Base-by-base conservation (phyloP, 2,797 vertebrate genomes). In the Prunella strophiata region DNA sequence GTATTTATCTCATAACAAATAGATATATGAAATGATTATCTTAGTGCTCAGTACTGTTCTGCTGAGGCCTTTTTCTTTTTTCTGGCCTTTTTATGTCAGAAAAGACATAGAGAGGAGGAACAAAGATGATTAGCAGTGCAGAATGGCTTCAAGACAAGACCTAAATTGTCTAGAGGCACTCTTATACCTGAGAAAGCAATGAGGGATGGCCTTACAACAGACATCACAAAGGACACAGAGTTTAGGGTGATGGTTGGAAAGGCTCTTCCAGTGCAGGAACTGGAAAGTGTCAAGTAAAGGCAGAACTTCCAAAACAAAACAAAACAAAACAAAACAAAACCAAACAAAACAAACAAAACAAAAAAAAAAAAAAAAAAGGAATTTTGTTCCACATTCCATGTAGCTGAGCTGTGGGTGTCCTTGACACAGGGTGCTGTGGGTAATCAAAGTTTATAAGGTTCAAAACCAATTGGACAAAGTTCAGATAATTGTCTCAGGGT, bases 111-210 rank as follows among this genome's bases (percentile, higher is more conserved):
- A 70, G 14, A 5, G 6, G 11, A 45, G 40, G 23, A 62, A 45
- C 10, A 65, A 12, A 48, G 43, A 32, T 20, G 16, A 57, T 48
- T 38, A 57, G 15, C 1, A 3, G 8, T 8, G 18, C 1, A 0
- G 17, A 50, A 7, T 25, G 29, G 15, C 34, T 90, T 76, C 22
- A 73, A n/a, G 4, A 3, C 14, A n/a, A 68, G 40, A 54, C 21
- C n/a, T 40, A 66, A 12, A 54, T 14, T 58, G 22, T n/a, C 8
- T 48, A 22, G 27, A 47, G 83, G 12, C 10, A 40, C 25, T 80
- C 36, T 40, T 36, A 22, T 16, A 26, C 47, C 36, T 70, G 61
- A 27, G 42, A 74, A 71, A 61, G 12, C 5, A 32, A 23, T 18
- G 34, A 34, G 34, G 34, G 34, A 34, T 34, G 34, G 30, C 43